Conservation (phyloP, 1,140 invertebrate genomes). For the Lethocerus indicus region DNA sequence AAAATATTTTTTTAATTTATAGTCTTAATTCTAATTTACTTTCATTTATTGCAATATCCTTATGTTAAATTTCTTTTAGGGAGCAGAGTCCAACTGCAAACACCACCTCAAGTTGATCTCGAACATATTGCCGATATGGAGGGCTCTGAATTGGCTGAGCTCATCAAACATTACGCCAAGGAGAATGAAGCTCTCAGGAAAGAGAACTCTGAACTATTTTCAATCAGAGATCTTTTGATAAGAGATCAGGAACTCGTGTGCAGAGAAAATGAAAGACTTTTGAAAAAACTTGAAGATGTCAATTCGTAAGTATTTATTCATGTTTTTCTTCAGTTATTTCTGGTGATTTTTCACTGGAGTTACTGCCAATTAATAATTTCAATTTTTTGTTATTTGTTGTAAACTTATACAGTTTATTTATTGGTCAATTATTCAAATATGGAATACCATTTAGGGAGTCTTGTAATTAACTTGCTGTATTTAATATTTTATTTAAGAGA, state of each 20-base stretch:
- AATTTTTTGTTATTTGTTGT: background rate
- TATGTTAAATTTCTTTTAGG: background rate
- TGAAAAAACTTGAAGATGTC: conserved; percentile 74
- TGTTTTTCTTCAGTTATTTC: background rate
- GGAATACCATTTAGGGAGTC: background rate
- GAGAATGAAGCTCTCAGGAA: conserved; percentile 73
- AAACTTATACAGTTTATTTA: background rate
- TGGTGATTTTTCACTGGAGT: background rate
- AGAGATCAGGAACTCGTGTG: conserved; percentile 80
- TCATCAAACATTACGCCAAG: conserved; percentile 60
- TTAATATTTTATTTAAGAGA: background rate
- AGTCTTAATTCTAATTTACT: background rate
- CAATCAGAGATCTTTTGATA: conserved; percentile 56
- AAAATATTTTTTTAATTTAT: background rate
- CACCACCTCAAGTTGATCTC: conserved; percentile 34
- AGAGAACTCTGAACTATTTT: conserved; percentile 75
- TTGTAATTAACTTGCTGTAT: background rate
- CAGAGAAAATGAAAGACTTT: conserved; percentile 72
- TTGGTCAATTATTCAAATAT: background rate
- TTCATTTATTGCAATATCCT: background rate
- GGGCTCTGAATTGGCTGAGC: conserved; percentile 44
- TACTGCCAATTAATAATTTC: background rate
- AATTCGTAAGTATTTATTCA: conserved; percentile 45
- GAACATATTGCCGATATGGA: conserved; percentile 55
- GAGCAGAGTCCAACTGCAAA: conserved; percentile 1